Conservation (phyloP, 1,140 invertebrate species). For the Drosophila mayri region DNA sequence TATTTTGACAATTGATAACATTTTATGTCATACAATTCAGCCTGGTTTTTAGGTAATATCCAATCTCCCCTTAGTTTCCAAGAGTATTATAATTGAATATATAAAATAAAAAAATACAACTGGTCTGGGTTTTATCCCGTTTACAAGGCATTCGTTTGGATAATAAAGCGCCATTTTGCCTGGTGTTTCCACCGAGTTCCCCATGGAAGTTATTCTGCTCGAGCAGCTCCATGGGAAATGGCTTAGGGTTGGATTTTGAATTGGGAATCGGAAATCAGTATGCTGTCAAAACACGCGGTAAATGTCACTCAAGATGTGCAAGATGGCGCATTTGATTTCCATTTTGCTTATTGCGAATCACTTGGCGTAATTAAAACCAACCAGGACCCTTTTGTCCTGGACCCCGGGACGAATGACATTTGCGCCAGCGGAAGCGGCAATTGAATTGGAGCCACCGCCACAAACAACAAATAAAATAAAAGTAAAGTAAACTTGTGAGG, state of each 20-base stretch:
- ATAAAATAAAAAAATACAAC: no score
- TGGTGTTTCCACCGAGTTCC: not conserved
- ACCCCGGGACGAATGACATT: slow-evolving; percentile 64
- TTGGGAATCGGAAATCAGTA: slow-evolving; percentile 51
- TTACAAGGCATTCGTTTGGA: slow-evolving; percentile 1
- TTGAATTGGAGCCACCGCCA: slow-evolving; percentile 44
- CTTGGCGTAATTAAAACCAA: slow-evolving; percentile 74
- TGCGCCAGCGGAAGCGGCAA: slow-evolving; percentile 69
- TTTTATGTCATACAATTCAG: no score
- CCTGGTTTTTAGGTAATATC: no score
- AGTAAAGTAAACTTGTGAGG: not conserved
- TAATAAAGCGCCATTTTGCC: slow-evolving; percentile 13
- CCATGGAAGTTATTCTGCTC: no score
- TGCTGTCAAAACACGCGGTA: slow-evolving; percentile 63
- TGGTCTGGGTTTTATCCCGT: not conserved
- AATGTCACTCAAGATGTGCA: slow-evolving; percentile 68
- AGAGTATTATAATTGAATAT: no score
- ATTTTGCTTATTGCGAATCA: slow-evolving; percentile 77
- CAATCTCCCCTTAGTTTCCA: no score
- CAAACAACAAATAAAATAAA: slow-evolving; percentile 1
- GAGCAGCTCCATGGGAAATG: slow-evolving; percentile 15
- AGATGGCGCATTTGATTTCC: slow-evolving; percentile 75
- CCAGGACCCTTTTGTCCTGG: slow-evolving; percentile 2
- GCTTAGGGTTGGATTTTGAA: not conserved
- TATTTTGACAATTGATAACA: no score